Base-by-base conservation (phyloP, 2,797 vertebrate genomes). In the Neosalanx taihuensis region DNA sequence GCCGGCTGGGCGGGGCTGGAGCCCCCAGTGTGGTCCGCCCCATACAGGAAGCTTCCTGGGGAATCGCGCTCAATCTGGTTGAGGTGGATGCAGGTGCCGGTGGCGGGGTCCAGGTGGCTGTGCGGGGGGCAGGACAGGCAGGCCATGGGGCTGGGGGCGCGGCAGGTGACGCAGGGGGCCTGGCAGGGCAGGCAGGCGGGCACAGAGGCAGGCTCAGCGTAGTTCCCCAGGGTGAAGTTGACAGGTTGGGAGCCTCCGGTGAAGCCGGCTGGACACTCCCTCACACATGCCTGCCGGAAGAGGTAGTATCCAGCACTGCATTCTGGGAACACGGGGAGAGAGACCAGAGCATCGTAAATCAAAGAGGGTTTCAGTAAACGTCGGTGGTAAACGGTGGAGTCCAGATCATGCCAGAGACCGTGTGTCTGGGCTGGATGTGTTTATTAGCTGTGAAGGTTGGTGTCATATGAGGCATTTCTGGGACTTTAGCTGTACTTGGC, bases 81-180 rank as follows among this genome's bases (percentile, higher is more conserved):
- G 80, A 95, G 94, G 83, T 95, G 94, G 71, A 94, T 87, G 85
- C 97, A 98, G 18, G 91, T 94, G 77, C 89, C 81, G n/a, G 93
- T 90, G 76, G 87, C 29, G 7, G 74, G 79, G 88, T 95, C 94
- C 90, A 95, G 91, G 83, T 92, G 93, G 76, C 93, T 95, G 76
- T 97, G 96, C 0, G 93, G 93, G 0, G 90, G 95, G 84, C 97
- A 99, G 86, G 93, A 95, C 64, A 97, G 91, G 89, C 97, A 98
- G 88, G 93, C 92, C 46, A 71, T 86, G 62, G 92, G 83, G 61
- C 88, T 90, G 0, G 92, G 92, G 69, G 94, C 93, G 5, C 69
- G 83, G 81, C 97, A 99, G 2, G 96, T 98, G 86, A 95, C 91
- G 59, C 97, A 99, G 60, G 95, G 94, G 0, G 81, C 1, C 13